Evolutionary conservation across 2,797 vertebrate species (phyloP).

Genomic region (Rallus crepitans): DNA sequence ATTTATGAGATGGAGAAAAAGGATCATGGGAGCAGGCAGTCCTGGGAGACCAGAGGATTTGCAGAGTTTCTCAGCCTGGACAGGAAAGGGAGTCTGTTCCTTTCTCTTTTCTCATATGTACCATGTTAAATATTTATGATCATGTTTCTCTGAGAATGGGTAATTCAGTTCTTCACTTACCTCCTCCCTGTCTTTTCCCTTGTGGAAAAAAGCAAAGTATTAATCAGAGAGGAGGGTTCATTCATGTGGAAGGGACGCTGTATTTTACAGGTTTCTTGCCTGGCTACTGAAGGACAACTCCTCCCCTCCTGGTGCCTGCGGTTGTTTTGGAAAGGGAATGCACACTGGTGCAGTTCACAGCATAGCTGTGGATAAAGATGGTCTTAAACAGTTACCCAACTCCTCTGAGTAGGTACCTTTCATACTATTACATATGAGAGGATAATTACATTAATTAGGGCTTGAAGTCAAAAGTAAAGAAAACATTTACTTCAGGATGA

Average conservation of each 20-base stretch:
- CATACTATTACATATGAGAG: not conserved
- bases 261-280: slow-evolving; percentile 26
- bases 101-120: slow-evolving; percentile 17
- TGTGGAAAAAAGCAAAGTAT: slow-evolving; percentile 2
- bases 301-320: not conserved
- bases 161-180: slow-evolving; percentile 6
- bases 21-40: not conserved
- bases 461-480: slow-evolving; percentile 1
- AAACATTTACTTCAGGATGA: not conserved
- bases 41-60: not conserved
- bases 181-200: slow-evolving; percentile 3
- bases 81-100: not conserved
- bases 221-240: slow-evolving; percentile 39
- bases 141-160: slow-evolving; percentile 1
- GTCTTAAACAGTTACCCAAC: not conserved
- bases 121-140: slow-evolving; percentile 38
- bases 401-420: not conserved
- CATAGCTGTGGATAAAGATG: not conserved
- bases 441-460: not conserved
- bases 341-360: slow-evolving; percentile 12
- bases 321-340: slow-evolving; percentile 46
- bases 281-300: slow-evolving; percentile 32
- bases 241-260: slow-evolving; percentile 24
- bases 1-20: not conserved
- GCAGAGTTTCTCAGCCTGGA: not conserved